A percentile compares a stretch with the other conserved stretches of the same genome.
phyloP scores from a whole-genome alignment of 2,888 invertebrate species.

The Ferdinandea cuprea region DNA sequence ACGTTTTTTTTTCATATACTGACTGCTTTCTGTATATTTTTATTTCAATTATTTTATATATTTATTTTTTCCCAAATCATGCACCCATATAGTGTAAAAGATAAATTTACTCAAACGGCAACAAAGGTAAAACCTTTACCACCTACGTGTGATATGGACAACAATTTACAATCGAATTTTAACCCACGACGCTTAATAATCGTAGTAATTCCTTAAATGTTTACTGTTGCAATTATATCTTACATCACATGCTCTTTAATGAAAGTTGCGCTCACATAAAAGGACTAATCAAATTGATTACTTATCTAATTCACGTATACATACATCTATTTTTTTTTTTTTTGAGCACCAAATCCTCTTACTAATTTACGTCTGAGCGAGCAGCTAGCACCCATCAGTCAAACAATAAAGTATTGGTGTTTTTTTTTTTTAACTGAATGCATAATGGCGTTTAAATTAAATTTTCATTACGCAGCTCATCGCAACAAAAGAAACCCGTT shows the following conservation, averaged over 20 bases:
- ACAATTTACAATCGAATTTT: not conserved
- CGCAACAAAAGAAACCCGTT: slow-evolving; percentile 13
- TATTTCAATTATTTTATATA: not conserved
- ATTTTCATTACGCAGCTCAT: slow-evolving; percentile 11
- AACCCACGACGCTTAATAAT: not conserved
- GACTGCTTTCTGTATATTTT: not conserved
- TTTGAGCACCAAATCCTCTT: too few relatives aligned
- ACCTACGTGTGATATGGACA: too few relatives aligned
- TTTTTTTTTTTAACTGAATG: not conserved
- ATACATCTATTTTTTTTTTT: not conserved
- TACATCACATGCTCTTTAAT: slow-evolving; percentile 19
- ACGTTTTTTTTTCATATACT: slow-evolving; percentile 1
- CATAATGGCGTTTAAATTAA: slow-evolving; percentile 17
- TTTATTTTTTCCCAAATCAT: not conserved
- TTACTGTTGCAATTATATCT: not conserved
- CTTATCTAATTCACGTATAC: slow-evolving; percentile 29
- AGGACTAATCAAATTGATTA: slow-evolving; percentile 15
- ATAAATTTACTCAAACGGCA: too few relatives aligned
- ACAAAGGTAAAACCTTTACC: too few relatives aligned
- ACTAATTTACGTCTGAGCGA: not conserved
- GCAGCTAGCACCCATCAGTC: slow-evolving; percentile 1
- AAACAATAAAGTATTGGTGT: not conserved
- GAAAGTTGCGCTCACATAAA: not conserved
- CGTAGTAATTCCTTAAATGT: slow-evolving; percentile 14
- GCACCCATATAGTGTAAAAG: not conserved